phyloP scores from a whole-genome alignment of 2,113 vertebrate species.

The Grammomys dolichurus region DNA sequence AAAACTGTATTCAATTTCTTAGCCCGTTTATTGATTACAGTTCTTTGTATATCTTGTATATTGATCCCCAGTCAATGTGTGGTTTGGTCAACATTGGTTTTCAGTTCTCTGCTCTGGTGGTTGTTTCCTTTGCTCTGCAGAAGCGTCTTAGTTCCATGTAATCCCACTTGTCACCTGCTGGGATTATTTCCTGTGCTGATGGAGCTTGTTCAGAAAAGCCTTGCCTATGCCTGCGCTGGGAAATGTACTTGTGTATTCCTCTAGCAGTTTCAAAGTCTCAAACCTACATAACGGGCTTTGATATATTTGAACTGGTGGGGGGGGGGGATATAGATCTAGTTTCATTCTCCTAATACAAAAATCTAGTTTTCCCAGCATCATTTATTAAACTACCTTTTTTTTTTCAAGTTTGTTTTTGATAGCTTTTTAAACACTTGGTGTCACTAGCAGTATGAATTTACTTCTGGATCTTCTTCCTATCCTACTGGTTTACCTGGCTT shows the following conservation, averaged over 20 bases:
- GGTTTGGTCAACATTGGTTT: neutral
- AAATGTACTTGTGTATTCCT: neutral
- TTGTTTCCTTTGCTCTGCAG: neutral
- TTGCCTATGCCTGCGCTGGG: neutral
- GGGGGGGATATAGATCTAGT: no score
- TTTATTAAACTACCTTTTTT: neutral
- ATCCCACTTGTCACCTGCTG: neutral
- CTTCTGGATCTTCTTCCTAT: neutral
- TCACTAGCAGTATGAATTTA: neutral
- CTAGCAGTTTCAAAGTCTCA: neutral
- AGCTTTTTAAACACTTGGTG: neutral
- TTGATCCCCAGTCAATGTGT: neutral
- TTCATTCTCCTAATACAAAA: neutral
- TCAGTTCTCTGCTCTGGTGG: neutral
- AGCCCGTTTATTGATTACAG: neutral
- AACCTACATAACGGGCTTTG: neutral
- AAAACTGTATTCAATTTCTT: neutral
- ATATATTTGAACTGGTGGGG: neutral
- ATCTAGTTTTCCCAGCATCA: neutral
- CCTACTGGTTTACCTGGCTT: neutral
- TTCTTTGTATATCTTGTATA: neutral
- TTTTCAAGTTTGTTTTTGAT: neutral
- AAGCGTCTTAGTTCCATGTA: neutral
- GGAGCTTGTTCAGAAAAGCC: neutral
- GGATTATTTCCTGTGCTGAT: neutral